phyloP scores from a whole-genome alignment of 2,797 vertebrate genomes.

The Falco columbarius region DNA sequence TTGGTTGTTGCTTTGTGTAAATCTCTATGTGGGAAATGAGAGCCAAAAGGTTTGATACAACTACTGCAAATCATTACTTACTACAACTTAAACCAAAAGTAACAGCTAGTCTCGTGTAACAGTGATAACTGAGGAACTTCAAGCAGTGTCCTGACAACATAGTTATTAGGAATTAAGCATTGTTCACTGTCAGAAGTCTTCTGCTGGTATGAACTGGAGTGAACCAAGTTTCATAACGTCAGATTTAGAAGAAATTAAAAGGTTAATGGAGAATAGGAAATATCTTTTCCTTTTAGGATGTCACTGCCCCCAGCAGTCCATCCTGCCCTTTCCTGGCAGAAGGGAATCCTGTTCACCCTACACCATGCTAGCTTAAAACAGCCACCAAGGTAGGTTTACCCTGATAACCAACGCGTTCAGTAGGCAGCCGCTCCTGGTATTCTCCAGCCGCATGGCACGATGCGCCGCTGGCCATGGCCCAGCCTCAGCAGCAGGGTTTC shows the following conservation, averaged over 20 bases:
- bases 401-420: fast-evolving
- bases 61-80: background rate
- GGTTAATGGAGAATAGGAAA: slow-evolving; percentile 11
- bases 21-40: background rate
- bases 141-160: background rate
- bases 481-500: fast-evolving
- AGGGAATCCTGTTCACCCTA: background rate
- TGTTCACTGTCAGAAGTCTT: background rate
- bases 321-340: slow-evolving; percentile 45
- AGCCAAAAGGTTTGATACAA: background rate
- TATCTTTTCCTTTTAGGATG: slow-evolving; percentile 19
- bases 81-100: background rate
- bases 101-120: background rate
- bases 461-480: fast-evolving
- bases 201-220: background rate
- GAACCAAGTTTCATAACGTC: background rate
- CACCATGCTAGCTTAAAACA: background rate
- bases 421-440: fast-evolving
- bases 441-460: background rate
- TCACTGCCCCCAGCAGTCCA: slow-evolving; percentile 29
- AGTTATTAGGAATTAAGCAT: background rate
- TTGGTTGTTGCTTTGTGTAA: background rate
- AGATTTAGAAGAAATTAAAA: background rate
- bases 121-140: background rate
- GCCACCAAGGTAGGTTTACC: background rate